A percentile compares a stretch with the other conserved stretches of the same genome.
phyloP scores from a whole-genome alignment of 2,113 vertebrate genomes.

The Amphiprion percula region DNA sequence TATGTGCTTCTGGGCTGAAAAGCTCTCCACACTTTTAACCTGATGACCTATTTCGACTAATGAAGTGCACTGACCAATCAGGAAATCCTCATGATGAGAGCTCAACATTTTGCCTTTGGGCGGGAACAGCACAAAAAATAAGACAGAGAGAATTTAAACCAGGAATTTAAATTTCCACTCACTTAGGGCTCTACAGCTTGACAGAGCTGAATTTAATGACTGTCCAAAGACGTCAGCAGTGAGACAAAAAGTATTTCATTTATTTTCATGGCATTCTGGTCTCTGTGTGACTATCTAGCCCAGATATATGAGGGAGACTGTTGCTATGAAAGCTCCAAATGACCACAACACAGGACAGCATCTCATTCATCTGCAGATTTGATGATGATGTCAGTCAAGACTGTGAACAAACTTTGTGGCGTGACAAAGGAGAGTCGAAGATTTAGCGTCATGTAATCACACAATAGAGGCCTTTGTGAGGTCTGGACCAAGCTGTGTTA shows the following conservation, averaged over 20 bases:
- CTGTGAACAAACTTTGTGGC: slow-evolving; percentile 57
- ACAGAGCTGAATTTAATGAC: slow-evolving; percentile 25
- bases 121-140: slow-evolving; percentile 6
- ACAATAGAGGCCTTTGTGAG: slow-evolving; percentile 62
- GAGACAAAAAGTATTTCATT: neutral
- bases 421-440: slow-evolving; percentile 55
- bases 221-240: slow-evolving; percentile 13
- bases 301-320: neutral
- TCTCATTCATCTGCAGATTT: slow-evolving; percentile 16
- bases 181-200: slow-evolving; percentile 1
- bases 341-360: slow-evolving; percentile 18
- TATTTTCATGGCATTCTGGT: slow-evolving; percentile 10
- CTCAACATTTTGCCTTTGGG: slow-evolving; percentile 19
- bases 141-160: too few relatives aligned
- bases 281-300: slow-evolving; percentile 2
- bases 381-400: slow-evolving; percentile 48
- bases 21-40: slow-evolving; percentile 35
- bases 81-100: slow-evolving; percentile 43
- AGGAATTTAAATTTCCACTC: slow-evolving; percentile 13
- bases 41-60: slow-evolving; percentile 46
- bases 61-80: slow-evolving; percentile 36
- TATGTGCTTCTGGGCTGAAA: slow-evolving; percentile 31
- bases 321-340: slow-evolving; percentile 29
- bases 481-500: slow-evolving; percentile 42
- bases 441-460: slow-evolving; percentile 48